Conservation (phyloP, 2,113 vertebrate species). For the Pterocles orientalis region DNA sequence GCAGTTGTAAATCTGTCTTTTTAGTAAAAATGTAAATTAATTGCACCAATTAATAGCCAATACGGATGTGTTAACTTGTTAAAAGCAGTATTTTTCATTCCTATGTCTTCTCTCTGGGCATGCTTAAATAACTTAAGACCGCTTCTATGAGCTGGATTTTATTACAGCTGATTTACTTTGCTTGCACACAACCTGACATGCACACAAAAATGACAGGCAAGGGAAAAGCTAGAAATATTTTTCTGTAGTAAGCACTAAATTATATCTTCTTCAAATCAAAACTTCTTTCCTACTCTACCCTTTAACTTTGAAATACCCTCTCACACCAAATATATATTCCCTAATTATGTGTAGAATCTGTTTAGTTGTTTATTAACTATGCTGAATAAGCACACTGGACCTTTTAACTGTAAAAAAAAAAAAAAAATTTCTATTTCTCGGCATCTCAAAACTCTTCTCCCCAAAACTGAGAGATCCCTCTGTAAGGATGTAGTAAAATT, state of each 20-base stretch:
- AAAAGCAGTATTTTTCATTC: neutral
- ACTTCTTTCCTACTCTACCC: neutral
- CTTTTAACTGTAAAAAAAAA: neutral
- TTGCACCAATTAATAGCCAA: neutral
- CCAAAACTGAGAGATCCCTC: neutral
- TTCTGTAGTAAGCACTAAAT: neutral
- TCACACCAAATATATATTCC: neutral
- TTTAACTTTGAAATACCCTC: neutral
- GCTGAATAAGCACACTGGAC: neutral
- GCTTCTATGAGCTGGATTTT: neutral
- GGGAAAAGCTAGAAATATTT: neutral
- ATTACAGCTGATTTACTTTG: neutral
- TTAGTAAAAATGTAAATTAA: neutral
- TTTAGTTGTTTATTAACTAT: neutral
- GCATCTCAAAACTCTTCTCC: neutral
- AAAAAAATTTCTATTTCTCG: neutral
- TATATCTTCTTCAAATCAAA: neutral
- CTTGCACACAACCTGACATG: neutral
- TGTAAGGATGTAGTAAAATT: neutral
- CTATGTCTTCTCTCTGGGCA: neutral
- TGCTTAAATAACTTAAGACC: neutral
- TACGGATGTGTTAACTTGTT: neutral
- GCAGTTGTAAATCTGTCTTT: neutral
- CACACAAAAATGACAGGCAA: neutral
- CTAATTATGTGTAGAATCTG: neutral